These are phyloP conservation scores for Nomada ferruginata DNA, from an alignment of 2,888 invertebrate genomes.

Conservation along the genomic window DNA sequence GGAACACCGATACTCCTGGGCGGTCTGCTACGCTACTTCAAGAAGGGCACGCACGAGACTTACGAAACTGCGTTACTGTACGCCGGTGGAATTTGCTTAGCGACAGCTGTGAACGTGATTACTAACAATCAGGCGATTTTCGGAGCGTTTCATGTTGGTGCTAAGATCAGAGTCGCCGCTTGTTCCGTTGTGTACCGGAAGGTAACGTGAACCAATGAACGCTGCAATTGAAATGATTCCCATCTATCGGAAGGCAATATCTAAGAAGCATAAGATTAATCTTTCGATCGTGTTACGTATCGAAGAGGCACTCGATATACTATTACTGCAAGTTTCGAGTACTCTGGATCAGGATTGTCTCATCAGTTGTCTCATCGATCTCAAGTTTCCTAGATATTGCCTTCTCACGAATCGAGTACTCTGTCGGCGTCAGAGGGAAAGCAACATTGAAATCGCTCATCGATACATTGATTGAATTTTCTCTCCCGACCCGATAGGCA, in stretches of 20 bases:
- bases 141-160: slow-evolving; percentile 90
- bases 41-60: slow-evolving; percentile 60
- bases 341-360: too few species aligned
- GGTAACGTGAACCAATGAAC: slow-evolving; percentile 84
- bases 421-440: background rate
- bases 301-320: too few species aligned
- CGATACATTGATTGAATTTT: background rate
- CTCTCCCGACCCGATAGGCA: slow-evolving; percentile 82
- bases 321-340: too few species aligned
- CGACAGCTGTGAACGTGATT: slow-evolving; percentile 85
- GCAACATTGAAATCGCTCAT: background rate
- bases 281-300: too few species aligned
- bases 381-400: too few species aligned
- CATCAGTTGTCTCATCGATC: too few species aligned
- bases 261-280: too few species aligned
- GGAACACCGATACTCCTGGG: slow-evolving; percentile 89
- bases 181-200: slow-evolving; percentile 94
- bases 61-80: slow-evolving; percentile 78
- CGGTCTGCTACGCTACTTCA: slow-evolving; percentile 88
- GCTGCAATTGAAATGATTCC: background rate
- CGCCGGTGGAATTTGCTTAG: slow-evolving; percentile 79
- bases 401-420: too few species aligned
- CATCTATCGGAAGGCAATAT: too few species aligned
- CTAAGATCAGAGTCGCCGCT: slow-evolving; percentile 92
- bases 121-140: slow-evolving; percentile 89